Evolutionary conservation across 2,797 vertebrate genomes (phyloP).

Genomic region (Sardinella longiceps): DNA sequence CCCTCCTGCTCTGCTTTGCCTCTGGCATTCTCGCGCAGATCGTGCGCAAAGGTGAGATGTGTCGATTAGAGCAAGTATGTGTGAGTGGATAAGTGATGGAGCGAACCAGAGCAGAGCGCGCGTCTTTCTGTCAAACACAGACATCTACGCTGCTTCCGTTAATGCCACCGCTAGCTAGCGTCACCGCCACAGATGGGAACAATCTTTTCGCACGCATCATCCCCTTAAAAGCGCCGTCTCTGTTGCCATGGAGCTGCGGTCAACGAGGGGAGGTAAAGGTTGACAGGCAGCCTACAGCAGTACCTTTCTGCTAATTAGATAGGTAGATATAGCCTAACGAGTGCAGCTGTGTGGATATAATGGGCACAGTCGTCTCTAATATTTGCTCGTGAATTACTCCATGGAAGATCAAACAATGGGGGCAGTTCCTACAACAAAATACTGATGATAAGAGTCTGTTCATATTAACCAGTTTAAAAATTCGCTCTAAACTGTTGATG

Average conservation of each 20-base stretch:
- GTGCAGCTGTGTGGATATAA: not conserved
- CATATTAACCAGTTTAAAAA: not conserved
- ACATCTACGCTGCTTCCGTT: not conserved
- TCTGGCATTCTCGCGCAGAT: not conserved
- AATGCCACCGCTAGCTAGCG: not conserved
- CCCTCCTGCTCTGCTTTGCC: not conserved
- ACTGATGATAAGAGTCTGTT: not conserved
- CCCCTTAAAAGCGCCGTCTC: constrained; percentile 25
- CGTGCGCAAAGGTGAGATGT: constrained; percentile 13
- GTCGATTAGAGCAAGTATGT: not conserved
- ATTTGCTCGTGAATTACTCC: not conserved
- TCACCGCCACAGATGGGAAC: not conserved
- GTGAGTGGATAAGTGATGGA: not conserved
- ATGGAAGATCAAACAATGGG: not conserved
- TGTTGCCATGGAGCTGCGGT: constrained; percentile 41
- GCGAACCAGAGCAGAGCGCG: not conserved
- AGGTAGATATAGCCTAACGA: not conserved
- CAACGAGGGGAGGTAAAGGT: not conserved
- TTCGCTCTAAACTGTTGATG: not conserved
- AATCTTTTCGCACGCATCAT: not conserved
- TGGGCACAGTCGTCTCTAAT: not conserved
- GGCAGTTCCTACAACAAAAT: not conserved
- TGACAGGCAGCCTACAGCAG: not conserved
- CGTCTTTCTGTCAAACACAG: not conserved
- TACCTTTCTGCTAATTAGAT: constrained; percentile 16